Base-by-base conservation (phyloP, 2,888 invertebrate species). In the Drosophila yooni region DNA sequence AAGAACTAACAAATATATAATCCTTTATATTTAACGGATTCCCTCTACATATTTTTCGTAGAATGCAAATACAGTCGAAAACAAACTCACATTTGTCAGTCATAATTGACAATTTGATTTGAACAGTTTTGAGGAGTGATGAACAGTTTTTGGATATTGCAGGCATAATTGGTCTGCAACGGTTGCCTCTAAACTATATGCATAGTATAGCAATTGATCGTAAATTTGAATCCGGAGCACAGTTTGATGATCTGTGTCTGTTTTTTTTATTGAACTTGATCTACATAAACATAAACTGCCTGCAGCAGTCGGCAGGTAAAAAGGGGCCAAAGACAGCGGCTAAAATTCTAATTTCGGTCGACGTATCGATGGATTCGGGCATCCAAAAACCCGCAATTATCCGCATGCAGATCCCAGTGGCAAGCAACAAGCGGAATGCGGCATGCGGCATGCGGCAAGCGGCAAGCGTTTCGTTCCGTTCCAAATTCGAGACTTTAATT, bases 91-190 rank as follows among this genome's bases (percentile, higher is more conserved):
- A 81, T 89, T 89, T 86, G 88, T 84, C 82, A 79, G 80, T 83
- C 79, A 82, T 88, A 89, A 89, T 79, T 89, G 77, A 61, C 79
- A 73, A 69, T 72, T 46, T 82, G 82, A 83, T 84, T 82, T 81
- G 75, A 78, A 76, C 81, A 83, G 81, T 79, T 79, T 77, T 76
- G 63, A 50, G 46, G 25, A 54, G 53, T 36, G 33, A 60, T 21
- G 52, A 18, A 18, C 11, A 4, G n/a, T 56, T 11, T n/a, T 27
- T 58, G 60, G 40, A 38, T 43, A 51, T 59, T 50, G 46, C 46
- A 15, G 46, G 8, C 21, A 29, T 66, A 79, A 79, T 80, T 65
- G 79, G 76, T 51, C 59, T 43, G 8, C 48, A 33, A 57, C n/a
- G 56, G 56, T n/a, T 38, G 15, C 18, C 21, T 11, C 48, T 21